Evolutionary conservation across 2,888 invertebrate genomes (phyloP), one percentile per base, ranked within the genome.

Genomic region (Nomada goodeniana): DNA sequence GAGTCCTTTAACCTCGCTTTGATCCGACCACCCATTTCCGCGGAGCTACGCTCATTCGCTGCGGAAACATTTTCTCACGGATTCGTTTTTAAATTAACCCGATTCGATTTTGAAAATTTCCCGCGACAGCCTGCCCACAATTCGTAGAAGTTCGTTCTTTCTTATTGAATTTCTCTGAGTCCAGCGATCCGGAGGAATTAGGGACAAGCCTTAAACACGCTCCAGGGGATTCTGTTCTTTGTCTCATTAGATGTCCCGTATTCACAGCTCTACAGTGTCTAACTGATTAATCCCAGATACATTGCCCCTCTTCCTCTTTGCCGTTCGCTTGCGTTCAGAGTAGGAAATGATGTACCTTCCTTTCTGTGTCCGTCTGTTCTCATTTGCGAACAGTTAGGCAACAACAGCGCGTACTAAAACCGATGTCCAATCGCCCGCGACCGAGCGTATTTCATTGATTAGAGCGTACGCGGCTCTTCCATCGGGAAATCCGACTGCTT

Each of bases 371-470:
- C 23, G 53, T 59, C 42, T 26, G n/a, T 42, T 76, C 52, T 61
- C 52, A 55, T 72, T 65, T 76, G 67, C 44, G 70, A 60, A 77
- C 44, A 61, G 36, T 61, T 47, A 61, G 67, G 55, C 65, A 59
- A 71, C 60, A 68, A 44, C 64, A 20, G 47, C 53, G 53, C 5
- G 36, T 29, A 79, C 69, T 36, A 50, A 78, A 84, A 65, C 73
- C 50, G 55, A 76, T 65, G 74, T 52, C 52, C 85, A 50, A 82
- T 79, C 70, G 78, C 50, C 29, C 71, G 72, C 53, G 64, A 73
- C 52, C 71, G 60, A 83, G 63, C 73, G 72, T 85, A 64, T 81
- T 81, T 69, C 65, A 63, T 81, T 79, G 75, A 81, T 87, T 85
- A 85, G 67, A 74, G 64, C 65, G 57, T 50, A 53, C 68, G 59